Evolutionary conservation across 2,113 vertebrate species (phyloP).

Genomic region (Rhynchomys soricoides): DNA sequence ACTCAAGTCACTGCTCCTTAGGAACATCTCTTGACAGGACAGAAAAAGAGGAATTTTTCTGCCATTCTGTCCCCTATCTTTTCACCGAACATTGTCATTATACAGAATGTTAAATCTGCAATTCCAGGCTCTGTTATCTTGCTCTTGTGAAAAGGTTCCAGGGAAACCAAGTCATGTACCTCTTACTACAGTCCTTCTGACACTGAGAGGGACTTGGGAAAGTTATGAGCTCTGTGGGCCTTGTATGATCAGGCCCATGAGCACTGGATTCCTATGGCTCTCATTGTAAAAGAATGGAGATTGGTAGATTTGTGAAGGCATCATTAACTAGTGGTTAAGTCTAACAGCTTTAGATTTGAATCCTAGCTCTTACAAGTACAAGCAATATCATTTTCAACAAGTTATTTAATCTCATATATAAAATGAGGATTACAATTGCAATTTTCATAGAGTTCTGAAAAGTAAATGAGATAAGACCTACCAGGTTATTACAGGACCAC

Average conservation of each 20-base stretch:
- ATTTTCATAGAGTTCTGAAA: not conserved
- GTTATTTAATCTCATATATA: constrained; percentile 6
- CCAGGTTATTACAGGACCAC: not conserved
- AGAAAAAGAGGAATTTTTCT: not conserved
- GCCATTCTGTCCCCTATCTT: not conserved
- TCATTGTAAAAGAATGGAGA: not conserved
- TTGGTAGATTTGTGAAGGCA: not conserved
- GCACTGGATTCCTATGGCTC: not conserved
- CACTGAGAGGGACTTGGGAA: not conserved
- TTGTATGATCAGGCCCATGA: not conserved
- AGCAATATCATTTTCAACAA: not conserved
- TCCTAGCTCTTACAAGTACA: not conserved
- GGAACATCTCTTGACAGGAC: not conserved
- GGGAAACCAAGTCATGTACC: not conserved
- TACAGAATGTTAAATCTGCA: not conserved
- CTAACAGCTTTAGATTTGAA: not conserved
- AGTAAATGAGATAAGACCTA: not conserved
- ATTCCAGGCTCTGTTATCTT: not conserved
- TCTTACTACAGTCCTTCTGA: not conserved
- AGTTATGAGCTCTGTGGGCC: not conserved
- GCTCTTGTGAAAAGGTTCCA: not conserved
- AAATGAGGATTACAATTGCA: not conserved
- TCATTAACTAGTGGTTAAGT: not conserved
- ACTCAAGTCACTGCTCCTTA: not conserved
- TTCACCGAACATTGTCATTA: not conserved